Evolutionary conservation across 2,797 vertebrate species (phyloP), one percentile per base, ranked within the genome.

Genomic region (Sebastes minor): DNA sequence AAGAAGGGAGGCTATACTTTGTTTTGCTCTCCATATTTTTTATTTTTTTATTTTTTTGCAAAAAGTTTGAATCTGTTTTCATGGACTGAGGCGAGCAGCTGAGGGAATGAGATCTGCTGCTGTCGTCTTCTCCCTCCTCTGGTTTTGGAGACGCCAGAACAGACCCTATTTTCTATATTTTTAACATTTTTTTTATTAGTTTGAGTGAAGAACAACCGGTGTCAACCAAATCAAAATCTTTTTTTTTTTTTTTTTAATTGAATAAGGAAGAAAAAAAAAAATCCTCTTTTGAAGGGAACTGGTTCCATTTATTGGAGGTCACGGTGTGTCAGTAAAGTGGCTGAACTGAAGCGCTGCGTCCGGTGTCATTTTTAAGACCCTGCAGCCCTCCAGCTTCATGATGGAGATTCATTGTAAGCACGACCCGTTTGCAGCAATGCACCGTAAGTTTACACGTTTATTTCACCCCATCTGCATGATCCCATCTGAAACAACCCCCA

Each of bases 401-500:
- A 99, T 99, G 98, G 98, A 99, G 97, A 99, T 99, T 96, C 98
- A 99, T 95, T 99, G 98, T 96, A 99, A 99, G 94, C 98, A 99
- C 97, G 98, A 99, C 96, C 98, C 98, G 93, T 99, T 99, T 92
- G 98, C 98, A 88, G 98, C 98, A 81, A 99, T 99, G 98, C 98
- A 99, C 96, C 97, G 98, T 99, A 98, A 99, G 98, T 99, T 86
- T 53, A 64, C 52, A 9, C 5, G 6, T 74, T 85, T 67, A 73
- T 74, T 81, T 66, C 57, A 42, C 60, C 67, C 62, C 55, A 59
- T 76, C 66, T 88, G 84, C 86, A 90, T 83, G 68, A 69, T 68
- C 35, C 42, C 78, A 67, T 71, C 55, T 23, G 30, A 86, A 27
- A 33, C 46, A 20, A 14, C 12, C 75, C 33, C 33, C 62, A 57